Conservation (phyloP, 2,113 vertebrate species). For the Pithys albifrons region DNA sequence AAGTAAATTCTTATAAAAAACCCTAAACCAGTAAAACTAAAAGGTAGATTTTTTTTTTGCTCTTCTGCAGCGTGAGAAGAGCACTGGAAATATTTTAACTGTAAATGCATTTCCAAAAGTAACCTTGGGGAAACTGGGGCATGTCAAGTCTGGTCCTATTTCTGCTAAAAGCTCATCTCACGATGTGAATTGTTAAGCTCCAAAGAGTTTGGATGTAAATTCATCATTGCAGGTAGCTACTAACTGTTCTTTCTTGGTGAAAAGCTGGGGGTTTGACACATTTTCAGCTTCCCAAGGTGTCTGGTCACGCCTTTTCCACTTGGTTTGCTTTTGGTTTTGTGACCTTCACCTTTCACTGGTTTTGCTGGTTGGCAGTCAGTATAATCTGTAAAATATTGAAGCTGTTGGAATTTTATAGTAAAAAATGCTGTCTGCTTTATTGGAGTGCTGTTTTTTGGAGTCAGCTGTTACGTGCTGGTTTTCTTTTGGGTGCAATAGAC, state of each 20-base stretch:
- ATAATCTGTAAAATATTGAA: slow-evolving; percentile 1
- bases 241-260: neutral
- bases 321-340: neutral
- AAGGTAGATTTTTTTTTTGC: neutral
- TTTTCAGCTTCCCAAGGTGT: neutral
- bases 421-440: neutral
- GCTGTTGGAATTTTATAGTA: neutral
- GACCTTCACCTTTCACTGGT: neutral
- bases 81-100: neutral
- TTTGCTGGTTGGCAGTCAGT: neutral
- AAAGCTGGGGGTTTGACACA: neutral
- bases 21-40: neutral
- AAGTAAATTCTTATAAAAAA: neutral
- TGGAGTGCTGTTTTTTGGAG: neutral
- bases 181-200: neutral
- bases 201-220: neutral
- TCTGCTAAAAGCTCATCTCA: neutral
- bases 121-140: slow-evolving; percentile 47
- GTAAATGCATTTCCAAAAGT: neutral
- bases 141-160: slow-evolving; percentile 31
- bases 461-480: neutral
- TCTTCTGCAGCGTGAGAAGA: neutral
- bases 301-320: neutral
- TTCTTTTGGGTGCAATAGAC: neutral
- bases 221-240: neutral